Conservation (phyloP, 37 sponge, comb jelly and placozoan species). For the Mnemiopsis leidyi region DNA sequence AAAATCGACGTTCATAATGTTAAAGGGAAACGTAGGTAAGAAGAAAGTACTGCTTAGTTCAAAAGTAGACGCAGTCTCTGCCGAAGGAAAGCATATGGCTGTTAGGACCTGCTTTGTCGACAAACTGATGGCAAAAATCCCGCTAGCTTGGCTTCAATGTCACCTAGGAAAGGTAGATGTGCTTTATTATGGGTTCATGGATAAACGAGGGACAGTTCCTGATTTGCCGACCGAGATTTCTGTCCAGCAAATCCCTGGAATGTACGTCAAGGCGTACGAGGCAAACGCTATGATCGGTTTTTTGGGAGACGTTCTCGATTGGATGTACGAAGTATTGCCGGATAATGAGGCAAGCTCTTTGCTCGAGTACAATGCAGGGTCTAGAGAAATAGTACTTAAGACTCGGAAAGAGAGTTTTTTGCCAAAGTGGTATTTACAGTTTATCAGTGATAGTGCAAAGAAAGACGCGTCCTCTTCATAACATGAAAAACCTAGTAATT, state of each 20-base stretch:
- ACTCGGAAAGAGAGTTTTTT: not conserved
- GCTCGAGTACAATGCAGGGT: not conserved
- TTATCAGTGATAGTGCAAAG: not conserved
- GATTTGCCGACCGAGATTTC: not conserved
- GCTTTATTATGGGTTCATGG: not conserved
- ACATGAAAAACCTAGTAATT: too few species aligned
- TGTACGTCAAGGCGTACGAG: not conserved
- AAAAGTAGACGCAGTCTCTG: not conserved
- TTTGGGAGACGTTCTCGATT: not conserved
- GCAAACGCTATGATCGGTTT: slow-evolving; percentile 22
- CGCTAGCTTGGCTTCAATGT: not conserved
- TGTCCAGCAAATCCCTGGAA: not conserved
- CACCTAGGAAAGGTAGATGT: not conserved
- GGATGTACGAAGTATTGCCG: not conserved
- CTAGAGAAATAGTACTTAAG: not conserved
- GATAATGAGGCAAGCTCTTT: not conserved
- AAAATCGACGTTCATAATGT: not conserved
- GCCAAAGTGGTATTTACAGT: not conserved
- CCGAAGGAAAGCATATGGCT: not conserved
- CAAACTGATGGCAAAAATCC: not conserved
- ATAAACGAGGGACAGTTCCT: not conserved
- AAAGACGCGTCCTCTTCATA: too few species aligned
- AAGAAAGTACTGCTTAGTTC: not conserved
- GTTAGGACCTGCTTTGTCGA: not conserved
- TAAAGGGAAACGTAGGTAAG: not conserved